Evolutionary conservation across 2,888 invertebrate genomes (phyloP).

Genomic region (Melinaea marsaeus): DNA sequence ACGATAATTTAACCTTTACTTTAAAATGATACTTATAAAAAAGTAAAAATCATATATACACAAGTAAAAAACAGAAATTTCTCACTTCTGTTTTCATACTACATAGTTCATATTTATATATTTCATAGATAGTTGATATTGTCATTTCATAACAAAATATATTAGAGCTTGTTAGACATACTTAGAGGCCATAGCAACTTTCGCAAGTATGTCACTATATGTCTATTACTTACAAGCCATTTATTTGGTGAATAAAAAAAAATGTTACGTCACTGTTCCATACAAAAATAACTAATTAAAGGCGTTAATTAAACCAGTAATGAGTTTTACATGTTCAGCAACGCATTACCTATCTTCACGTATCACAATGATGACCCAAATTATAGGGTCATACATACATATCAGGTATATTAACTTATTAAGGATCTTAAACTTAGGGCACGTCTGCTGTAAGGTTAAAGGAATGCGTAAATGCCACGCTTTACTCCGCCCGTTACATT

Average conservation of each 20-base stretch:
- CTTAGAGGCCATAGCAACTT: neutral
- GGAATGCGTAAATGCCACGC: constrained; percentile 70
- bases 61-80: too few species aligned
- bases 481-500: constrained; percentile 61
- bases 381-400: neutral
- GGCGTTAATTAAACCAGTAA: too few species aligned
- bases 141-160: neutral
- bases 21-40: too few species aligned
- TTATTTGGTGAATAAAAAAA: neutral
- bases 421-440: constrained; percentile 14
- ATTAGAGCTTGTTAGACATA: neutral
- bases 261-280: neutral
- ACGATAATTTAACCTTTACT: too few species aligned
- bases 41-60: too few species aligned
- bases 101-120: too few species aligned
- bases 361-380: neutral
- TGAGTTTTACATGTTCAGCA: neutral
- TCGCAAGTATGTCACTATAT: neutral
- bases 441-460: constrained; percentile 18
- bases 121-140: neutral
- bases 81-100: too few species aligned
- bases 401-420: neutral
- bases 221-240: neutral
- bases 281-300: neutral
- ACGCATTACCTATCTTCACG: neutral